Evolutionary conservation across 37 sponge, comb jelly and placozoan genomes (phyloP), one percentile per base, ranked within the genome.

Genomic region (Cladorhizidae sp.): DNA sequence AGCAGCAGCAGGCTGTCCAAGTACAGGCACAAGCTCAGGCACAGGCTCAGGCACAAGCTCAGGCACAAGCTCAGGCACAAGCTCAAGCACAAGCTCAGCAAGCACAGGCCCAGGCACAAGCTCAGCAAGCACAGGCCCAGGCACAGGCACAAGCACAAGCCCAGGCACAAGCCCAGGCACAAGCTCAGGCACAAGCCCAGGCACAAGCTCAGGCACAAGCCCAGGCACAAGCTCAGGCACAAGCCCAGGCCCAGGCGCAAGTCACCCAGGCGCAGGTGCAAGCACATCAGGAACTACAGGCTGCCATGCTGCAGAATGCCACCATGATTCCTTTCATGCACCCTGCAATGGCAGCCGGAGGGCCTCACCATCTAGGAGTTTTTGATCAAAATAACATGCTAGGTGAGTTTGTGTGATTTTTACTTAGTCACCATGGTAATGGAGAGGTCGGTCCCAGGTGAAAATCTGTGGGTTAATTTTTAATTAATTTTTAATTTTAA

Each of bases 21-120:
- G 56, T 36, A 1, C 79, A 88, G 69, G 74, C 75, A 67, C 73
- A n/a, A n/a, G n/a, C n/a, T n/a, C n/a, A n/a, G n/a, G n/a, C n/a
- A n/a, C n/a, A n/a, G n/a, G n/a, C 58, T 26, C 80, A 80, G 57
- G 51, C 33, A 12, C 79, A 78, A 25, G 42, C 26, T 17, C 28
- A 83, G 31, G 73, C 72, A 33, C 76, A 75, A 76, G 70, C 68
- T 42, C 72, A 70, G 28, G 73, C 72, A n/a, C 83, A 82, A 41
- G 51, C 41, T 5, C 83, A 72, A 35, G 49, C 37, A 40, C 29
- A 35, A 33, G 49, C 22, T 40, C 29, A 50, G 18, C 25, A 22
- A 64, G 79, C 21, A 25, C 67, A 81, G 22, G 58, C 54, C 8
- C 73, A 72, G 49, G 49, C 37, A 40, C 29, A 35, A 33, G 49